Evolutionary conservation across 2,888 invertebrate species (phyloP).

Genomic region (Cheilosia pagana): DNA sequence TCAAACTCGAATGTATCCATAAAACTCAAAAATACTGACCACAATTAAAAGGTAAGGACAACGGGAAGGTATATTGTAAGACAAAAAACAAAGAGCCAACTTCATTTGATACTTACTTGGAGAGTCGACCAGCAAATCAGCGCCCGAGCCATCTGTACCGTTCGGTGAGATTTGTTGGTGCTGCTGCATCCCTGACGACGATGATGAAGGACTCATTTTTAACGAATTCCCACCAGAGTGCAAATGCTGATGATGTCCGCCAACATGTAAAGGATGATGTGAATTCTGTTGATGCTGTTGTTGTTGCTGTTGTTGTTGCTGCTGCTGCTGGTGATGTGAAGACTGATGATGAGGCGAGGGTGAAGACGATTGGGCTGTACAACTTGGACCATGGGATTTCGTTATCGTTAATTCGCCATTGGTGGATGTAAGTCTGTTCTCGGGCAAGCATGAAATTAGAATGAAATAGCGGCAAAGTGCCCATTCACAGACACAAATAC

Average conservation of each 20-base stretch:
- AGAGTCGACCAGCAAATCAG: conserved; percentile 91
- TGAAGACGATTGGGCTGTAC: conserved; percentile 78
- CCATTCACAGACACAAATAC: conserved; percentile 13
- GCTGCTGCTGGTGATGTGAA: conserved; percentile 59
- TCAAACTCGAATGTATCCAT: conserved; percentile 11
- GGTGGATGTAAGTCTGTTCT: conserved; percentile 87
- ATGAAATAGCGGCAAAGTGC: conserved; percentile 49
- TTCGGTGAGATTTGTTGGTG: conserved; percentile 86
- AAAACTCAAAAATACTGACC: background rate
- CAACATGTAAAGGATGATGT: conserved; percentile 69
- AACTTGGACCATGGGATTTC: conserved; percentile 87
- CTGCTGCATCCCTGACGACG: conserved; percentile 80
- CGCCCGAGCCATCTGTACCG: conserved; percentile 86
- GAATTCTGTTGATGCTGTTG: conserved; percentile 70
- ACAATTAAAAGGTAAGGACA: conserved; percentile 83
- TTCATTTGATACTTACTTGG: conserved; percentile 88
- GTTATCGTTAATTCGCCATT: conserved; percentile 94
- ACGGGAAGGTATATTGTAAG: conserved; percentile 55
- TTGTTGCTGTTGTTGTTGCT: conserved; percentile 68
- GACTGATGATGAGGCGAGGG: conserved; percentile 77
- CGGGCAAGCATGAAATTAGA: conserved; percentile 75
- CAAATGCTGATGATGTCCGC: conserved; percentile 81
- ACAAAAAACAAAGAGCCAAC: conserved; percentile 70
- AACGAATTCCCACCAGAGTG: conserved; percentile 84
- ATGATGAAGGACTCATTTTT: conserved; percentile 87